Percentiles rank a stretch among this genome's conserved stretches.
Evolutionary conservation across 2,113 vertebrate genomes (phyloP).

Genomic region (Odocoileus hemionus): DNA sequence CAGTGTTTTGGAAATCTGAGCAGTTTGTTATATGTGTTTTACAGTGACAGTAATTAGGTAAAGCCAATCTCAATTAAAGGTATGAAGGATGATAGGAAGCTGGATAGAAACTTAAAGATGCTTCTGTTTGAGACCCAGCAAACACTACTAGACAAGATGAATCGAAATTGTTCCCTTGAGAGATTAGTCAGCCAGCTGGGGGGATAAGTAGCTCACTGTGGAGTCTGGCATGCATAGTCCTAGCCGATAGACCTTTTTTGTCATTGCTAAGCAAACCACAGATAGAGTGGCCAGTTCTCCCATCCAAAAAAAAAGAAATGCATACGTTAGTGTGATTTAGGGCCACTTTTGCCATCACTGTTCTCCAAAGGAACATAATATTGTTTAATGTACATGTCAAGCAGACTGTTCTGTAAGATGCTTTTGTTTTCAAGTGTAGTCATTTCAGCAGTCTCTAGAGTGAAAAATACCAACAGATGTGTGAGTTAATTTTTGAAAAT

Average conservation of each 20-base stretch:
- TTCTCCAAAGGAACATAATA: constrained; percentile 60
- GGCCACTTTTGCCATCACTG: neutral
- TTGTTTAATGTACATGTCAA: constrained; percentile 31
- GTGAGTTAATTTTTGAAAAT: constrained; percentile 53
- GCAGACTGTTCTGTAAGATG: constrained; percentile 2
- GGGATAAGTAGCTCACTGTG: neutral
- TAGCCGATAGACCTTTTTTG: neutral
- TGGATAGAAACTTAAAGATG: neutral
- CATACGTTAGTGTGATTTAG: neutral
- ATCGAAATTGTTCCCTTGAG: neutral
- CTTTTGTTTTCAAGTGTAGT: constrained; percentile 36
- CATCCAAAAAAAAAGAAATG: neutral
- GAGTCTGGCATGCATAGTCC: rapidly evolving
- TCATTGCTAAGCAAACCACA: neutral
- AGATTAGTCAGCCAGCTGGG: neutral
- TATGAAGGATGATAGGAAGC: neutral
- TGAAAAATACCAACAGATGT: constrained; percentile 30
- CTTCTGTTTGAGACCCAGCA: neutral
- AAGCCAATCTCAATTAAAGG: neutral
- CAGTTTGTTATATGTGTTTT: neutral
- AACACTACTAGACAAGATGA: neutral
- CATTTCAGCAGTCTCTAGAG: constrained; percentile 27
- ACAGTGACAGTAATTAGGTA: neutral
- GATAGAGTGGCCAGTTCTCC: neutral
- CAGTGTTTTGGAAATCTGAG: neutral